These are phyloP conservation scores for Poeciliopsis gracilis DNA, from an alignment of 2,797 vertebrate genomes.

Conservation along the genomic window DNA sequence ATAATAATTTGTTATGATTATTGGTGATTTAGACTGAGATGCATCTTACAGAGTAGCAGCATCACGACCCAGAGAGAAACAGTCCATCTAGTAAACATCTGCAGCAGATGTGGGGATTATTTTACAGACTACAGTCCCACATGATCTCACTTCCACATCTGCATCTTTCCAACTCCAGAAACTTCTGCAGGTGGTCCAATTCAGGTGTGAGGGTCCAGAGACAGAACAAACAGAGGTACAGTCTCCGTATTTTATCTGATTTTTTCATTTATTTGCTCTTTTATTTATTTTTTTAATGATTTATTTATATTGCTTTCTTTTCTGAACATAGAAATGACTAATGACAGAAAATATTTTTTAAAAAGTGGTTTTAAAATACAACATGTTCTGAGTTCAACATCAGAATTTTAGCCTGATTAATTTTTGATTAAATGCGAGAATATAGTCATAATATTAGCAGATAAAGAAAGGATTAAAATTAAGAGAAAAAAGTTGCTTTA, in stretches of 20 bases:
- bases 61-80: neutral
- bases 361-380: too few species aligned
- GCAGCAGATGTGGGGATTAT: neutral
- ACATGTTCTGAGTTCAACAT: accelerated
- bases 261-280: too few species aligned
- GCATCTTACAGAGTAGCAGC: neutral
- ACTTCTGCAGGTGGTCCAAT: constrained; percentile 78
- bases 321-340: too few species aligned
- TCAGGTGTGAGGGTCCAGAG: constrained; percentile 79
- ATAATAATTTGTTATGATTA: neutral
- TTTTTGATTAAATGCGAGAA: too few species aligned
- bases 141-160: constrained; percentile 7
- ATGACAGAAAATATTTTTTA: too few species aligned
- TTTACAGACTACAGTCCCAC: neutral
- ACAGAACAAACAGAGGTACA: constrained; percentile 76
- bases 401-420: too few species aligned
- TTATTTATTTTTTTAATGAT: neutral
- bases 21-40: neutral
- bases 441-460: too few species aligned
- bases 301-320: too few species aligned
- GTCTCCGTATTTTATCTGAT: too few species aligned
- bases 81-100: neutral
- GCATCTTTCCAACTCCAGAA: constrained; percentile 73
- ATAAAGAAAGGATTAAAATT: too few species aligned
- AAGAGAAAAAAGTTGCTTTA: too few species aligned